Base-by-base conservation (phyloP, 2,797 vertebrate genomes). In the Notamacropus eugenii region DNA sequence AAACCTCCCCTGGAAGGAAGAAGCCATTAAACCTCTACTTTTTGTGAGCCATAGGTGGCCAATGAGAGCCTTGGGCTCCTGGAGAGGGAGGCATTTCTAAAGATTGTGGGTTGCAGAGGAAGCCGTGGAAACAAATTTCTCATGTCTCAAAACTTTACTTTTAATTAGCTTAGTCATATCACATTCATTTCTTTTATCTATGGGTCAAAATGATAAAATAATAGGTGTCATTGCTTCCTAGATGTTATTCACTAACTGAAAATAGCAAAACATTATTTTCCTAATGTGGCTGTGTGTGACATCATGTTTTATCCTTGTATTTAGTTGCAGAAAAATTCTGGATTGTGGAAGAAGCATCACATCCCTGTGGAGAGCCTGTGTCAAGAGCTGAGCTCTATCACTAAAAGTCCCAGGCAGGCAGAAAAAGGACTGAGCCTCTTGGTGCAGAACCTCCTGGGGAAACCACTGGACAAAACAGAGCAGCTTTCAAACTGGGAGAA, bases 401-500 rank as follows among this genome's bases (percentile, higher is more conserved):
- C 96, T 1, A 58, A 54, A 58, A 28, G 59, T 3, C 93, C 96
- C 31, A 98, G 96, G 94, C 96, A 97, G 12, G 94, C 98, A 0
- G 98, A 99, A 98, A 99, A 99, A 97, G 99, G 99, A 1, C 99
- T 99, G 94, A 99, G 99, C 98, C 98, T 99, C 62, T 96, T 99
- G 96, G 99, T 99, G 90, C 99, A 99, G 62, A 99, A 99, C 54
- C 98, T 99, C 90, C 98, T 99, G 96, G 99, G 99, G 67, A 99
- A 98, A 90, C 99, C 99, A 4, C 98, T 99, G 93, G 99, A 99
- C 98, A 99, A 99, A 98, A 98, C 97, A 0, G 99, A 99, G 97
- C 99, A 99, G 98, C 98, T 99, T 95, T 99, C 99, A 34, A 99
- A 99, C 98, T 99, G 99, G 99, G 99, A 99, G 97, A 99, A 98